Evolutionary conservation across 2,113 vertebrate genomes (phyloP).

Genomic region (Euleptes europaea): DNA sequence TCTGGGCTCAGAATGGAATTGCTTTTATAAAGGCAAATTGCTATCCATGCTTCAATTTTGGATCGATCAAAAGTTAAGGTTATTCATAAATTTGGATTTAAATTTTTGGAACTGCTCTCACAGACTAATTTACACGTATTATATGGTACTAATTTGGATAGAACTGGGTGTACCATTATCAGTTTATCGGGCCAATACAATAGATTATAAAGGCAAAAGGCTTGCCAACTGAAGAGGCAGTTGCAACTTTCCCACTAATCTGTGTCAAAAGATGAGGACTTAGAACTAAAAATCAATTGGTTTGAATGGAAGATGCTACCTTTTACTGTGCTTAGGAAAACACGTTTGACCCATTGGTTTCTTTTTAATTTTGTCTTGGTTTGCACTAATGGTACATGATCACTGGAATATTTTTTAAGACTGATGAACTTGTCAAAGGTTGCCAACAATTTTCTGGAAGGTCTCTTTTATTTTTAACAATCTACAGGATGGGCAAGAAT

Average conservation of each 20-base stretch:
- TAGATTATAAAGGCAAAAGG: too few relatives aligned
- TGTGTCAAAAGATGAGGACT: not conserved
- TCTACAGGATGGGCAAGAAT: not conserved
- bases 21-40: not conserved
- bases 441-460: not conserved
- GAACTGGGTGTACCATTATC: too few relatives aligned
- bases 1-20: not conserved
- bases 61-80: too few relatives aligned
- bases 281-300: not conserved
- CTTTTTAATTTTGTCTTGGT: constrained; percentile 25
- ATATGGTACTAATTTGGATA: too few relatives aligned
- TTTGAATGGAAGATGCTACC: not conserved
- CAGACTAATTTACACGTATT: too few relatives aligned
- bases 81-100: too few relatives aligned
- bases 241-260: not conserved
- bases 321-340: constrained; percentile 39
- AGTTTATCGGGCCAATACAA: too few relatives aligned
- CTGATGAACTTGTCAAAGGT: constrained; percentile 19
- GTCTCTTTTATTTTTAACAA: not conserved
- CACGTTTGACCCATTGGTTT: not conserved
- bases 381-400: constrained; percentile 43
- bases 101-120: too few relatives aligned
- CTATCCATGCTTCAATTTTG: too few relatives aligned
- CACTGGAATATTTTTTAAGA: not conserved
- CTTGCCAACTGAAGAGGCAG: not conserved